A percentile compares a stretch with the other conserved stretches of the same genome.
Conservation (phyloP, 2,113 vertebrate species). For the Pseudopipra pipra region DNA sequence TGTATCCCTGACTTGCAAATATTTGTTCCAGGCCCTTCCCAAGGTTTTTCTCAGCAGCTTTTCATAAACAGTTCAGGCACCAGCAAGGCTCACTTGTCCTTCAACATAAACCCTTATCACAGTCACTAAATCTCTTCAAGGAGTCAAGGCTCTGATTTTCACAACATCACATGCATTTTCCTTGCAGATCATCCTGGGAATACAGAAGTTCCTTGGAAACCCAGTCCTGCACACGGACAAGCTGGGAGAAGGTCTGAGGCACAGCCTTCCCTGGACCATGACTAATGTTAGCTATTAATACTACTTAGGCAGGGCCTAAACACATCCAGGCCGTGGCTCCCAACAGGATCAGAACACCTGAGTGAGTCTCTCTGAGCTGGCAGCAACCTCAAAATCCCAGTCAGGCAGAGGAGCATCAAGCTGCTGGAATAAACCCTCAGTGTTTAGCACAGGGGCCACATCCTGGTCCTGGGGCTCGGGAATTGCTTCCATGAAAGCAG, state of each 20-base stretch:
- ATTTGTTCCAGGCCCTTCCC: not conserved
- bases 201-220: not conserved
- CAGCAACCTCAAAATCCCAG: not conserved
- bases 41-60: not conserved
- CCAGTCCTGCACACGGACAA: not conserved
- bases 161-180: fast-evolving
- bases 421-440: fast-evolving
- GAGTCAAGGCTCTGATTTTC: not conserved
- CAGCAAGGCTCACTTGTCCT: not conserved
- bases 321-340: not conserved
- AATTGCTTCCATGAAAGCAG: not conserved
- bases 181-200: not conserved
- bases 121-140: not conserved
- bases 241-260: not conserved
- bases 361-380: not conserved
- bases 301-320: not conserved
- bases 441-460: too few relatives aligned
- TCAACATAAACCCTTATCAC: not conserved
- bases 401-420: not conserved
- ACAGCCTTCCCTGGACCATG: not conserved
- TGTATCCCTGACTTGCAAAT: not conserved
- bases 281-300: not conserved
- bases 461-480: not conserved
- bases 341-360: not conserved
- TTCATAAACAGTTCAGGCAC: not conserved